A percentile compares a stretch with the other conserved stretches of the same genome.
Conservation (phyloP, 2,888 invertebrate genomes). For the Ethmia dodecea region DNA sequence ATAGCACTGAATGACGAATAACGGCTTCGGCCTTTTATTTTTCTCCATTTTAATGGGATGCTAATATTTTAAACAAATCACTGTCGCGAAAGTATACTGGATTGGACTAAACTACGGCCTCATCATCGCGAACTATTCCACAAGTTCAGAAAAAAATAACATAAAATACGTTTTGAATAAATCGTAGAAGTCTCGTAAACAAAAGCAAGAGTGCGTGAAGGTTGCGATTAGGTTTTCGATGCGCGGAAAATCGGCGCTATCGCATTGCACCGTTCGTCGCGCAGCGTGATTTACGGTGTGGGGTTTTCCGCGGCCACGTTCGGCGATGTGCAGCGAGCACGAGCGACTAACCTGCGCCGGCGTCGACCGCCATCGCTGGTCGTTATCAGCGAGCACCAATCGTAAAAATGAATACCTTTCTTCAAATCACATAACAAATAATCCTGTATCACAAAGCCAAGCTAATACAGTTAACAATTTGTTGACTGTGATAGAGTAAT, state of each 20-base stretch:
- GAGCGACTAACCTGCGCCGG: slow-evolving; percentile 15
- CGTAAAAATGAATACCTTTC: slow-evolving; percentile 10
- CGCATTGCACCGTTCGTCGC: no score
- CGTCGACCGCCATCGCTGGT: slow-evolving; percentile 9
- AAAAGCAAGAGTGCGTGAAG: slow-evolving; percentile 49
- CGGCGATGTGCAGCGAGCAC: slow-evolving; percentile 32
- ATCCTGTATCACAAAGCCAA: no score
- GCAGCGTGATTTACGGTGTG: slow-evolving; percentile 1
- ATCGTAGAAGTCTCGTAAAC: slow-evolving; percentile 21
- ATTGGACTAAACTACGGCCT: no score
- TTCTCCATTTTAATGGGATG: slow-evolving; percentile 51
- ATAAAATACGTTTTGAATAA: no score
- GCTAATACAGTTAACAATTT: no score
- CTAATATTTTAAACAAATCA: not conserved
- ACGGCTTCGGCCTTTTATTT: slow-evolving; percentile 60
- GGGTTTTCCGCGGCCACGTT: slow-evolving; percentile 15
- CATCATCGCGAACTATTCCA: no score
- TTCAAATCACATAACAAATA: no score
- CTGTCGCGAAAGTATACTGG: no score
- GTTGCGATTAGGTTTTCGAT: slow-evolving; percentile 52
- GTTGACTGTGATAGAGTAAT: no score
- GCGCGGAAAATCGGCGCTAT: slow-evolving; percentile 57
- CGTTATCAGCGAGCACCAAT: slow-evolving; percentile 10
- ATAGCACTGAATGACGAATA: slow-evolving; percentile 78
- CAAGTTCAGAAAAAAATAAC: no score